Percentiles rank a stretch among this genome's conserved stretches.
phyloP scores from a whole-genome alignment of 2,113 vertebrate genomes.

The Numida meleagris region DNA sequence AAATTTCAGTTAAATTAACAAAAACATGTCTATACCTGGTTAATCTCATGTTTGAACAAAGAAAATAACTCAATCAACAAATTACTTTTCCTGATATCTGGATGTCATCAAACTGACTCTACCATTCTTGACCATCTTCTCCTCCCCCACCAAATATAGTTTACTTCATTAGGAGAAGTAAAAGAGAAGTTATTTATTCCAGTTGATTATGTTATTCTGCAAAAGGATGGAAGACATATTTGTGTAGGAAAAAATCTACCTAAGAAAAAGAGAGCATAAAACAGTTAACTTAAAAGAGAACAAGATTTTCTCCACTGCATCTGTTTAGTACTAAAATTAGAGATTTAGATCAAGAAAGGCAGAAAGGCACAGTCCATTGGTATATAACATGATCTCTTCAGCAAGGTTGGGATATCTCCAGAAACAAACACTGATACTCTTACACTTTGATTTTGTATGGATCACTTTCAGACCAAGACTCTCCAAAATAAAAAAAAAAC shows the following conservation, averaged over 20 bases:
- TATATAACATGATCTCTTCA: background rate
- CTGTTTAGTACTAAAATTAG: background rate
- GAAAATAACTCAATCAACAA: background rate
- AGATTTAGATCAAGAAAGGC: background rate
- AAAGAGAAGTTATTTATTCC: background rate
- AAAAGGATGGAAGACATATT: slow-evolving; percentile 7
- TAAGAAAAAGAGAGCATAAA: background rate
- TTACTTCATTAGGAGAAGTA: background rate
- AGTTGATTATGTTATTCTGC: background rate
- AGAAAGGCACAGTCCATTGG: background rate
- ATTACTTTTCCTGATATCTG: background rate
- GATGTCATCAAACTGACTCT: background rate
- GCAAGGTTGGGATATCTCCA: background rate
- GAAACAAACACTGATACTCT: background rate
- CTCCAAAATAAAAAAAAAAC: too few species aligned
- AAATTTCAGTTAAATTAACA: slow-evolving; percentile 11
- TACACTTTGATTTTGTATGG: background rate
- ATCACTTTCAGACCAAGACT: background rate
- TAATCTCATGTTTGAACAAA: background rate
- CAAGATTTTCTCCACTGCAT: background rate
- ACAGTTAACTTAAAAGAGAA: background rate
- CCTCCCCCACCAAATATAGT: background rate
- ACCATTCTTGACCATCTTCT: background rate
- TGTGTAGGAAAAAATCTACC: background rate
- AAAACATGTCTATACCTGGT: background rate